Evolutionary conservation across 2,888 invertebrate genomes (phyloP).

Genomic region (Pardosa pseudoannulata): DNA sequence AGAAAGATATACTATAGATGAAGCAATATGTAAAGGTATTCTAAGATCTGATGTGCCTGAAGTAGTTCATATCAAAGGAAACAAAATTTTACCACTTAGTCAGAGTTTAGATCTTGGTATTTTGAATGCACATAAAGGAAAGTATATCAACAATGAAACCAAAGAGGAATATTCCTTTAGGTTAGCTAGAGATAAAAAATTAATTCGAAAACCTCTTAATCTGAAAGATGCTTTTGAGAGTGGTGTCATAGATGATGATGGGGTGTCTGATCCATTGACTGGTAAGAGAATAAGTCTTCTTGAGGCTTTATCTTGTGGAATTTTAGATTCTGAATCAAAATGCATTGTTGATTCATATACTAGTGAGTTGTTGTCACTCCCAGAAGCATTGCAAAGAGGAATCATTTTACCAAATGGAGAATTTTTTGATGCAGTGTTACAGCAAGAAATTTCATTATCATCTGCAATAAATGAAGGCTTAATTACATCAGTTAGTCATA

Average conservation of each 20-base stretch:
- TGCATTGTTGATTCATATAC: conserved; percentile 89
- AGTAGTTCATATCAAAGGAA: conserved; percentile 88
- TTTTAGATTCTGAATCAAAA: conserved; percentile 90
- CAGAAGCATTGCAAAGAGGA: conserved; percentile 89
- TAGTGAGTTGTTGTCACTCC: conserved; percentile 87
- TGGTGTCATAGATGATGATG: conserved; percentile 85
- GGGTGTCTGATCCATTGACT: conserved; percentile 89
- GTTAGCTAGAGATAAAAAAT: conserved; percentile 87
- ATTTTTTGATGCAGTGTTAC: conserved; percentile 86
- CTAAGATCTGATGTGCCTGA: conserved; percentile 88
- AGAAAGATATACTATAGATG: conserved; percentile 87
- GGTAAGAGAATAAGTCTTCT: conserved; percentile 86
- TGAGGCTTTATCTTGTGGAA: conserved; percentile 89
- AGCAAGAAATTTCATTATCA: conserved; percentile 85
- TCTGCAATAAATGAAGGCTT: conserved; percentile 93
- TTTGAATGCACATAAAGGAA: conserved; percentile 88
- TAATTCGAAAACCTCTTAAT: conserved; percentile 92
- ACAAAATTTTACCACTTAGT: conserved; percentile 87
- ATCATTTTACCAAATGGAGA: conserved; percentile 86
- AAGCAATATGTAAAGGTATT: conserved; percentile 87
- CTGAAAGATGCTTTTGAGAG: conserved; percentile 89
- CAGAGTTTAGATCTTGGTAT: conserved; percentile 88
- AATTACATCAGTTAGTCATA: conserved; percentile 85
- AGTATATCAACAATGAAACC: conserved; percentile 85
- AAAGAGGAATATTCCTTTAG: conserved; percentile 87